Evolutionary conservation across 2,888 invertebrate species (phyloP).

Genomic region (Pristionchus arcanus): DNA sequence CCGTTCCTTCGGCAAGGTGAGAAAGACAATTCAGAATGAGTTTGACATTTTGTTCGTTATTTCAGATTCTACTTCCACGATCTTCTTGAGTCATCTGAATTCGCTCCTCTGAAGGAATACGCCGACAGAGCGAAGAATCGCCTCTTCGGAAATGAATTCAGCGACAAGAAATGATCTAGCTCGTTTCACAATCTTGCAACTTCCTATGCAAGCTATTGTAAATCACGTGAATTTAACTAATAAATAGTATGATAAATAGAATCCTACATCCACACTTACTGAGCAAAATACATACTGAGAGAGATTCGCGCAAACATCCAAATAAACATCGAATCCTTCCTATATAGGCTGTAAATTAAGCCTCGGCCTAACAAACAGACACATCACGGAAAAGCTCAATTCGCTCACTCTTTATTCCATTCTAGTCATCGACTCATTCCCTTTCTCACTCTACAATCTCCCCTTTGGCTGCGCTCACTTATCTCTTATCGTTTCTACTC

Average conservation of each 20-base stretch:
- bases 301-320: neutral
- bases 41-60: neutral
- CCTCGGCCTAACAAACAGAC: neutral
- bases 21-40: neutral
- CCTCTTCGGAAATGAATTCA: conserved; percentile 28
- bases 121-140: neutral
- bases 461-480: neutral
- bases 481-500: neutral
- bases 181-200: neutral
- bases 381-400: neutral
- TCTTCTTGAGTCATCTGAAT: neutral
- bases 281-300: too few relatives aligned
- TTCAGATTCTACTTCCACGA: neutral
- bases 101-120: conserved; percentile 13
- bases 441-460: neutral
- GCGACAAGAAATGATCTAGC: neutral
- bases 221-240: neutral
- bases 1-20: neutral
- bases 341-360: neutral
- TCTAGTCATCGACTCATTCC: neutral
- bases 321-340: neutral
- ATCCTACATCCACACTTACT: too few relatives aligned
- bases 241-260: too few relatives aligned
- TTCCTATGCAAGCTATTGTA: neutral
- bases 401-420: neutral